Conservation (phyloP, 2,797 vertebrate species). For the Podarcis lilfordi region DNA sequence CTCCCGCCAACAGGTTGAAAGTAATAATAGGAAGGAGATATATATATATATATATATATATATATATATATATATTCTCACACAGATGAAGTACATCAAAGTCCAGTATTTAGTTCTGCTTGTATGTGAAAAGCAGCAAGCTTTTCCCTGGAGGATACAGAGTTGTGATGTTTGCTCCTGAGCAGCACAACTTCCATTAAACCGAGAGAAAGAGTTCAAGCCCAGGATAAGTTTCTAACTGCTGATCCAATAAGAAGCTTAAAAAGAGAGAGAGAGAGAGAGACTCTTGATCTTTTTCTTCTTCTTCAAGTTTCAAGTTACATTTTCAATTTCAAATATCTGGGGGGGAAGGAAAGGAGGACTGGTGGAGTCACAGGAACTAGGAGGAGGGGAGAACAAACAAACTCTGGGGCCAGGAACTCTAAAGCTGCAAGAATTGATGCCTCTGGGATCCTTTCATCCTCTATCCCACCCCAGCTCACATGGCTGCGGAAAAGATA, state of each 20-base stretch:
- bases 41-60: not conserved
- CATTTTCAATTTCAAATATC: slow-evolving; percentile 57
- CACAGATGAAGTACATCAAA: slow-evolving; percentile 63
- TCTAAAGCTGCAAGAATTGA: slow-evolving; percentile 39
- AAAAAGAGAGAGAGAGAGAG: slow-evolving; percentile 28
- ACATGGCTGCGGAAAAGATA: not conserved
- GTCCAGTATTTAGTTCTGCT: slow-evolving; percentile 71
- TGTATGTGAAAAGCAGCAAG: slow-evolving; percentile 67
- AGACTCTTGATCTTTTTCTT: slow-evolving; percentile 72
- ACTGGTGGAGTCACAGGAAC: slow-evolving; percentile 4
- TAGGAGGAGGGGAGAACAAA: slow-evolving; percentile 23
- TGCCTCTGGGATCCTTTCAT: slow-evolving; percentile 35
- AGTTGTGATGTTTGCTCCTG: slow-evolving; percentile 69
- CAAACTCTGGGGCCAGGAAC: slow-evolving; percentile 21
- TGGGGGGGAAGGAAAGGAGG: slow-evolving; percentile 27
- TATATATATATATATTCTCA: not conserved
- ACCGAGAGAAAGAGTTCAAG: slow-evolving; percentile 67
- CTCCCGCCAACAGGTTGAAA: slow-evolving; percentile 48
- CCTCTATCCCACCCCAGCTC: not conserved
- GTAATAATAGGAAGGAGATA: slow-evolving; percentile 22
- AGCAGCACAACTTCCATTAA: slow-evolving; percentile 64
- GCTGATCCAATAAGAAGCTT: slow-evolving; percentile 75
- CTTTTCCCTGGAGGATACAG: slow-evolving; percentile 65
- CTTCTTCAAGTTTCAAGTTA: slow-evolving; percentile 68
- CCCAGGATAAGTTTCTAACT: slow-evolving; percentile 70